Conservation (phyloP, 64 coral and sea anemone genomes). For the Acropora tenuis region DNA sequence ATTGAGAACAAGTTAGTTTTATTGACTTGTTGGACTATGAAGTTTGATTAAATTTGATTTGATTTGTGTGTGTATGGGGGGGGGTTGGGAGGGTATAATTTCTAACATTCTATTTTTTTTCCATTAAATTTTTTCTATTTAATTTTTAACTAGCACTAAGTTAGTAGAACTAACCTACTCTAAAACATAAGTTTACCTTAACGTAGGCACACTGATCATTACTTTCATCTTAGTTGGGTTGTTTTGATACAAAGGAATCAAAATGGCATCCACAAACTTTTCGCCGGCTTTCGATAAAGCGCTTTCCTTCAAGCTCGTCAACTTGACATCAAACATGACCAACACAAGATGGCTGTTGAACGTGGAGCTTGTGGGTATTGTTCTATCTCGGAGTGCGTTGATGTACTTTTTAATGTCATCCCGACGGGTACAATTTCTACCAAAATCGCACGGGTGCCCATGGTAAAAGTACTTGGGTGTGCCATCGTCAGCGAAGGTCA, state of each 20-base stretch:
- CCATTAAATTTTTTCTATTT: no score
- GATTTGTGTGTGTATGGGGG: constrained; percentile 8
- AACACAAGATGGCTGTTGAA: constrained; percentile 44
- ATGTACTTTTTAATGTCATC: constrained; percentile 39
- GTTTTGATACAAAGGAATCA: constrained; percentile 45
- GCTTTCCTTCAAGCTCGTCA: constrained; percentile 21
- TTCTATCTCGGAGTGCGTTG: constrained; percentile 51
- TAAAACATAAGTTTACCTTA: constrained; percentile 22
- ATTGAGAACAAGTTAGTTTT: constrained; percentile 31
- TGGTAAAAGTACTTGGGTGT: constrained; percentile 46
- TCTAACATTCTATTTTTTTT: neutral
- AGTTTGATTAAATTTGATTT: constrained; percentile 18
- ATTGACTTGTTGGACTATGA: constrained; percentile 32
- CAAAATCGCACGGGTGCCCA: constrained; percentile 22
- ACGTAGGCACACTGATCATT: constrained; percentile 45
- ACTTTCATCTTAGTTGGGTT: constrained; percentile 54
- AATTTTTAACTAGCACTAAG: neutral
- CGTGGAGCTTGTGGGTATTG: constrained; percentile 20
- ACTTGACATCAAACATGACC: constrained; percentile 51
- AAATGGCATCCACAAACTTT: constrained; percentile 46
- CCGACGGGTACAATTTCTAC: constrained; percentile 34
- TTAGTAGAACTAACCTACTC: constrained; percentile 24
- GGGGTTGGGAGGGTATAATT: neutral
- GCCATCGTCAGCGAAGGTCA: constrained; percentile 37
- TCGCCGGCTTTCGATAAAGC: constrained; percentile 33